Conservation (phyloP, 2,113 vertebrate species). For the Notiomystis cincta region DNA sequence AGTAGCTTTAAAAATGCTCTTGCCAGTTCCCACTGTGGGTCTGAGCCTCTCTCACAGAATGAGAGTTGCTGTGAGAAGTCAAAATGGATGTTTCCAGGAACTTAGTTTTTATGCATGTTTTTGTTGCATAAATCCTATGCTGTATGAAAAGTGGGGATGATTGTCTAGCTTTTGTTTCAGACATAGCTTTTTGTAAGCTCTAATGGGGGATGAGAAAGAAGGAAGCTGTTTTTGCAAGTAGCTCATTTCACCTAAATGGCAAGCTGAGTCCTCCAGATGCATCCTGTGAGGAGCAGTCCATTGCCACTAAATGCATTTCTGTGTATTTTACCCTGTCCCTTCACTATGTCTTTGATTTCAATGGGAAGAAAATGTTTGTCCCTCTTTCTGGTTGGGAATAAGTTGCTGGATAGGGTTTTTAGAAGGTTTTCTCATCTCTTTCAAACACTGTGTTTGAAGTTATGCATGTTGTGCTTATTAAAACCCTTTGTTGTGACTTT, state of each 20-base stretch:
- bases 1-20: background rate
- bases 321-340: background rate
- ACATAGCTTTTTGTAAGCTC: background rate
- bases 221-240: background rate
- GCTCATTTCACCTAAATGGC: background rate
- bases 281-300: background rate
- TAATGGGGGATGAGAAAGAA: background rate
- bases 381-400: background rate
- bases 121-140: background rate
- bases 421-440: background rate
- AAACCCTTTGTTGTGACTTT: background rate
- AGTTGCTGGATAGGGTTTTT: background rate
- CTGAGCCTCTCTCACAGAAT: background rate
- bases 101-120: background rate
- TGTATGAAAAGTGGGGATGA: background rate
- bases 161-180: background rate
- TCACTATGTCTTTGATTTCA: background rate
- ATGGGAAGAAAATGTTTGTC: background rate
- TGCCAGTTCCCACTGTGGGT: background rate
- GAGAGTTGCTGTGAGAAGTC: background rate
- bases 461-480: background rate
- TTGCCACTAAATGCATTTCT: background rate
- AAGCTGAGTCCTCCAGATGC: background rate
- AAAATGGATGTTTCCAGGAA: background rate
- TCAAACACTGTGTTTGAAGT: background rate